These are phyloP conservation scores for Orchesella cincta DNA, from an alignment of 1,140 invertebrate genomes.

Conservation along the genomic window DNA sequence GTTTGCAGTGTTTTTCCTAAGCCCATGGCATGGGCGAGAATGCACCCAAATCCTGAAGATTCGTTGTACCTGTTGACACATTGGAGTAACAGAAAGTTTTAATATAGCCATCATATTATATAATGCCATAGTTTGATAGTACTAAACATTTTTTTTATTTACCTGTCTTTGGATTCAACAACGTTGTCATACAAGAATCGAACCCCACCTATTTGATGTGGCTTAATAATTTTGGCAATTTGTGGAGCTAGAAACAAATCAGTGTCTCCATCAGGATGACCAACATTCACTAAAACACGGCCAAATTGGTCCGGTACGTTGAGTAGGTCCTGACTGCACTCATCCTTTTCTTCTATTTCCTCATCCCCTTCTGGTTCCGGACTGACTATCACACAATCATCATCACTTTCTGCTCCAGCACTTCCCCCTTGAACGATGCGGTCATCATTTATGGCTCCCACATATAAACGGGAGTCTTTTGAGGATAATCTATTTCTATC, in stretches of 20 bases:
- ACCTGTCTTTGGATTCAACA: conserved; percentile 85
- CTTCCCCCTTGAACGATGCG: conserved; percentile 74
- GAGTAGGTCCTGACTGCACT: conserved; percentile 78
- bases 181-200: conserved; percentile 96
- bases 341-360: conserved; percentile 52
- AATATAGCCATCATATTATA: not conserved
- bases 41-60: conserved; percentile 94
- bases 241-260: conserved; percentile 93
- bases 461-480: not conserved
- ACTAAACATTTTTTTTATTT: conserved; percentile 66
- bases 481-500: not conserved
- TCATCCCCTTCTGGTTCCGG: conserved; percentile 71
- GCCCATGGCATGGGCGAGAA: conserved; percentile 98
- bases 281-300: conserved; percentile 90
- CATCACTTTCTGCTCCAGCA: conserved; percentile 62
- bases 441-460: conserved; percentile 64
- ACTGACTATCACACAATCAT: conserved; percentile 60
- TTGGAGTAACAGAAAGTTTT: not conserved
- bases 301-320: conserved; percentile 91
- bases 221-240: conserved; percentile 89
- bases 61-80: conserved; percentile 68
- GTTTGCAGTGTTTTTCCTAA: conserved; percentile 95
- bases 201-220: conserved; percentile 96
- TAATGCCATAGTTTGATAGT: not conserved
- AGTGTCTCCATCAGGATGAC: conserved; percentile 87